Percentiles rank a stretch among this genome's conserved stretches.
These are phyloP conservation scores for Gallinago undulata DNA, from an alignment of 2,113 vertebrate species.

Conservation along the genomic window DNA sequence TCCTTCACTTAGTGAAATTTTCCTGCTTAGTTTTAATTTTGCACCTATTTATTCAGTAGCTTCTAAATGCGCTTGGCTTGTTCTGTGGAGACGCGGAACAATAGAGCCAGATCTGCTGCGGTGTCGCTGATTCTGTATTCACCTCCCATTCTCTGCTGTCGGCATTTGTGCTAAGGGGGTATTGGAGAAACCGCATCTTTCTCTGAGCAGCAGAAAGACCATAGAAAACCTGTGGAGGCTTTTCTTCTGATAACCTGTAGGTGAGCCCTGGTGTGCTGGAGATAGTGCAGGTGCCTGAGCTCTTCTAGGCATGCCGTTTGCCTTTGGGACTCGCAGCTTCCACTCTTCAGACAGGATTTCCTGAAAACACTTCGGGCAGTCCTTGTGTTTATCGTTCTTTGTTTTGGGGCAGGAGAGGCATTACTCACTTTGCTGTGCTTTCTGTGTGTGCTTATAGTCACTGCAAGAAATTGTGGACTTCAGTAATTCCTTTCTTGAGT, in stretches of 20 bases:
- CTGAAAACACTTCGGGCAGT: neutral
- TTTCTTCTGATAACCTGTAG: neutral
- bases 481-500: neutral
- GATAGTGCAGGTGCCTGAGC: neutral
- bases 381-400: neutral
- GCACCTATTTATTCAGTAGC: accelerated
- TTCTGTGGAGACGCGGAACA: neutral
- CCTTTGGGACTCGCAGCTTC: neutral
- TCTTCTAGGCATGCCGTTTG: accelerated
- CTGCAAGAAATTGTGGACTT: neutral
- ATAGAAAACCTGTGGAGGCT: neutral
- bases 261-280: neutral
- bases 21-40: neutral
- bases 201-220: neutral
- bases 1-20: neutral
- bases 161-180: neutral
- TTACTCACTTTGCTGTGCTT: neutral
- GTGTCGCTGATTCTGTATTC: neutral
- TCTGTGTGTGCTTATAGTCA: neutral
- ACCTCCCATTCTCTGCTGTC: accelerated
- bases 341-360: neutral
- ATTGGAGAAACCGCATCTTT: neutral
- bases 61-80: neutral
- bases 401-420: neutral
- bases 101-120: neutral